phyloP scores from a whole-genome alignment of 2,888 invertebrate species.

The Hyalella azteca region DNA sequence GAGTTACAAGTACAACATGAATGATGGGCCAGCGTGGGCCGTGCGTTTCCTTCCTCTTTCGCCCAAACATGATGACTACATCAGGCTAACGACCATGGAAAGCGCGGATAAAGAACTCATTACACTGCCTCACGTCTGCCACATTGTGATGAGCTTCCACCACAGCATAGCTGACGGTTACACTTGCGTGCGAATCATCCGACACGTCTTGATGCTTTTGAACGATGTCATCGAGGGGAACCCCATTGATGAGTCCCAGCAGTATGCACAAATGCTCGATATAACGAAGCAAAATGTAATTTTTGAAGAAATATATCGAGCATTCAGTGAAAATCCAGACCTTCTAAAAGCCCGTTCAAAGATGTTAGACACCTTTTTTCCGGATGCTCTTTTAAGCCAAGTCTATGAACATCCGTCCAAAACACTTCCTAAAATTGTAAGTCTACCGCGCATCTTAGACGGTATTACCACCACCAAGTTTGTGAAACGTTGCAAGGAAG shows the following conservation, averaged over 20 bases:
- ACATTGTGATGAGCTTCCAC: constrained; percentile 40
- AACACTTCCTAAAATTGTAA: neutral
- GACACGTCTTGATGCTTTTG: constrained; percentile 36
- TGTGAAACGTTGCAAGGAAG: neutral
- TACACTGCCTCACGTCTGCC: neutral
- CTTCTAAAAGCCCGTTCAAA: neutral
- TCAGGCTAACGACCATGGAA: neutral
- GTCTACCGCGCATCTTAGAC: neutral
- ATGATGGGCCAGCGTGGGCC: neutral
- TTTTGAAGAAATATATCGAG: neutral
- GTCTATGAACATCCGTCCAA: neutral
- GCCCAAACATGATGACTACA: constrained; percentile 3
- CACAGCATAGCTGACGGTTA: constrained; percentile 42
- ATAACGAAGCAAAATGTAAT: neutral
- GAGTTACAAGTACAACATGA: neutral
- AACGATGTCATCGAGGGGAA: constrained; percentile 36
- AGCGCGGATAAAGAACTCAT: neutral
- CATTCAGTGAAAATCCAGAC: neutral
- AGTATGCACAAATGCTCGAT: neutral
- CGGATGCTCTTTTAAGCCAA: neutral
- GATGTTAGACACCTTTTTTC: neutral
- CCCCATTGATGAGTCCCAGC: constrained; percentile 35
- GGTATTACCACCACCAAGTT: neutral
- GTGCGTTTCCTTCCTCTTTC: neutral
- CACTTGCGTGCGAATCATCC: constrained; percentile 38